Evolutionary conservation across 2,113 vertebrate species (phyloP).

Genomic region (Sander vitreus): DNA sequence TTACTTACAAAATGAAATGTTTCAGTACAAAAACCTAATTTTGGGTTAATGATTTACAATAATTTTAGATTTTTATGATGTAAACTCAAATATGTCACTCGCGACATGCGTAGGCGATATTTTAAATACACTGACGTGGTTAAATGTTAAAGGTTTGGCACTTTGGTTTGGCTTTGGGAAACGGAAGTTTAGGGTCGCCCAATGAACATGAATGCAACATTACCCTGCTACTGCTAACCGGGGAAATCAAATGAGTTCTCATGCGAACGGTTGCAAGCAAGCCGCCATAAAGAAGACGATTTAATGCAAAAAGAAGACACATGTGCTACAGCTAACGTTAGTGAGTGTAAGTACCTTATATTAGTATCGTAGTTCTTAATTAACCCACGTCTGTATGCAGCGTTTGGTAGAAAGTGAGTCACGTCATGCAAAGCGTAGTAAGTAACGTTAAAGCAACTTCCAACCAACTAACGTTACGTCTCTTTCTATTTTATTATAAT

Average conservation of each 20-base stretch:
- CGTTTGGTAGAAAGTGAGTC: background rate
- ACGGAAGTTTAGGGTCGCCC: background rate
- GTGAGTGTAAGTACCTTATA: background rate
- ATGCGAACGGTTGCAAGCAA: no score
- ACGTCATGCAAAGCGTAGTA: background rate
- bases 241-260: conserved; percentile 50
- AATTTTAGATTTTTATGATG: background rate
- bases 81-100: background rate
- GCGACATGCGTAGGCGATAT: no score
- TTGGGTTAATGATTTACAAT: background rate
- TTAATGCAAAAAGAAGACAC: no score
- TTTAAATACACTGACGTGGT: no score
- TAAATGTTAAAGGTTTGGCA: no score
- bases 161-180: no score
- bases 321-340: background rate
- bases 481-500: background rate
- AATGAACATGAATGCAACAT: background rate
- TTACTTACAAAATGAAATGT: background rate
- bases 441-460: background rate
- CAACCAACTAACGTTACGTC: background rate
- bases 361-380: background rate
- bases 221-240: background rate
- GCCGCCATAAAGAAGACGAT: no score
- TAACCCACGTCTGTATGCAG: background rate
- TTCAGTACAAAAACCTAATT: no score